Evolutionary conservation across 2,113 vertebrate genomes (phyloP).

Genomic region (Zapus hudsonius): DNA sequence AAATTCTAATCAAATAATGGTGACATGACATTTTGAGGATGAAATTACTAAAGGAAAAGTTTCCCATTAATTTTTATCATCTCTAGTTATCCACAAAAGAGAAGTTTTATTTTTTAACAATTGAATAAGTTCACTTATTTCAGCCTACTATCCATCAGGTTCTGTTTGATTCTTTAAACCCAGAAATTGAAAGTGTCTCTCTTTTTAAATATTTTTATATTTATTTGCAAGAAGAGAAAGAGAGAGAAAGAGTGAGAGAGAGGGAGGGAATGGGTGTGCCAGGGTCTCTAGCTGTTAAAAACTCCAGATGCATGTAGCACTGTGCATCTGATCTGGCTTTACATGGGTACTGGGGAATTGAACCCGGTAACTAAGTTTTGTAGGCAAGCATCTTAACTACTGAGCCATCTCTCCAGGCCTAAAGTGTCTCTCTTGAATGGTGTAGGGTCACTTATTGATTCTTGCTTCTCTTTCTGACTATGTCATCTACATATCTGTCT

Average conservation of each 20-base stretch:
- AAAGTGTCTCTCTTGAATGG: background rate
- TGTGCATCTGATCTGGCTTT: too few species aligned
- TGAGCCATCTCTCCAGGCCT: too few species aligned
- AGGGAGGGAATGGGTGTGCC: too few species aligned
- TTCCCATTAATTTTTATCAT: background rate
- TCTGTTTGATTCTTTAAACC: background rate
- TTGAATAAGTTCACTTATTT: background rate
- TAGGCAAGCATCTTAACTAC: too few species aligned
- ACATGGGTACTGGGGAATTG: too few species aligned
- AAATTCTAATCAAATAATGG: conserved; percentile 10
- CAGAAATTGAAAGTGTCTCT: too few species aligned
- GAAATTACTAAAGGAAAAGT: conserved; percentile 33
- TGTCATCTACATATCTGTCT: background rate
- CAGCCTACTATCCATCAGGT: background rate
- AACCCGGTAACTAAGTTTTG: too few species aligned
- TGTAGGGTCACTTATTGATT: background rate
- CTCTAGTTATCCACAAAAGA: background rate
- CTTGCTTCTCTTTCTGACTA: background rate
- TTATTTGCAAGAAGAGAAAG: too few species aligned
- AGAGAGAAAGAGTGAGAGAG: too few species aligned
- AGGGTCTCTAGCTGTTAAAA: too few species aligned
- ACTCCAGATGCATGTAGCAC: too few species aligned
- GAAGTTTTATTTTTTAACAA: conserved; percentile 8
- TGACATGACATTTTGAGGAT: background rate
- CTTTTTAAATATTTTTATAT: too few species aligned